phyloP scores from a whole-genome alignment of 2,888 invertebrate genomes.

The Cosmia trapezina region DNA sequence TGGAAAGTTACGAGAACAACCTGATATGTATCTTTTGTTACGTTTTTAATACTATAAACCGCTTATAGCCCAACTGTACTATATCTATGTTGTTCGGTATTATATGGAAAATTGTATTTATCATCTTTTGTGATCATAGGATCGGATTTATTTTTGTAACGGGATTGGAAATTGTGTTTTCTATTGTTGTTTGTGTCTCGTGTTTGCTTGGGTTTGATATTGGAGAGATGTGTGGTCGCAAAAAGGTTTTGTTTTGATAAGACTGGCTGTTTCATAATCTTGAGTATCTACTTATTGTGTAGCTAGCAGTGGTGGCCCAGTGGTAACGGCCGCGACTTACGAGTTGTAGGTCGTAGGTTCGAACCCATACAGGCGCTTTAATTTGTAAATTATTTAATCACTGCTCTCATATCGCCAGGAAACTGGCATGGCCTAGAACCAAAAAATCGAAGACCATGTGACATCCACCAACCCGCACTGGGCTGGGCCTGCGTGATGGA shows the following conservation, averaged over 20 bases:
- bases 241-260: conserved; percentile 21
- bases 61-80: conserved; percentile 58
- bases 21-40: conserved; percentile 68
- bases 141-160: conserved; percentile 35
- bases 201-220: conserved; percentile 24
- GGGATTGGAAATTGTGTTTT: conserved; percentile 41
- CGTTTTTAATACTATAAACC: conserved; percentile 72
- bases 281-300: too few species aligned
- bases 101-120: conserved; percentile 44
- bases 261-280: not conserved
- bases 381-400: too few species aligned
- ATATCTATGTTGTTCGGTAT: conserved; percentile 23
- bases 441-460: too few species aligned
- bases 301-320: too few species aligned
- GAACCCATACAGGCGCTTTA: too few species aligned
- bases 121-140: conserved; percentile 35
- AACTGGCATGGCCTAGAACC: too few species aligned
- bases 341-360: too few species aligned
- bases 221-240: conserved; percentile 3
- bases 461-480: too few species aligned
- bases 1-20: conserved; percentile 61
- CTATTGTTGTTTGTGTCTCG: conserved; percentile 43
- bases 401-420: too few species aligned
- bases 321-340: too few species aligned
- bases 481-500: too few species aligned